phyloP scores from a whole-genome alignment of 2,113 vertebrate species.

The Hippocampus mohnikei region DNA sequence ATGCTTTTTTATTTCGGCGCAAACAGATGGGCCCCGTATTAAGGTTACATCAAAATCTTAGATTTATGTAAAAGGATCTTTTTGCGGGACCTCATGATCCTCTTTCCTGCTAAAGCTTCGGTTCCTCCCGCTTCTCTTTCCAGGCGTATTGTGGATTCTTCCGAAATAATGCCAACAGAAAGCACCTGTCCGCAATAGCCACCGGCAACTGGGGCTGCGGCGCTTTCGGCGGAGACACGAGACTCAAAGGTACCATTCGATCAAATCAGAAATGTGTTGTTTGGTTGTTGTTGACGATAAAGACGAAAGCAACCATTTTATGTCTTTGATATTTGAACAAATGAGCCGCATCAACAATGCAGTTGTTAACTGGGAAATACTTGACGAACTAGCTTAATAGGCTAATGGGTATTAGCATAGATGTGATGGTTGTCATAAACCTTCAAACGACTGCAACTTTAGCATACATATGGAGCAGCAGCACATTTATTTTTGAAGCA shows the following conservation, averaged over 20 bases:
- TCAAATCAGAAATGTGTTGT: conserved; percentile 12
- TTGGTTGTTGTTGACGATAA: too few species aligned
- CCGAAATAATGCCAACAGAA: conserved; percentile 71
- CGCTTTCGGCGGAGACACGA: conserved; percentile 90
- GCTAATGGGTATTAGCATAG: too few species aligned
- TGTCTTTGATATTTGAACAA: not conserved
- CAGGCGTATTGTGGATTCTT: conserved; percentile 93
- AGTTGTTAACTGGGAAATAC: too few species aligned
- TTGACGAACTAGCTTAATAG: too few species aligned
- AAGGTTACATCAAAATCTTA: not conserved
- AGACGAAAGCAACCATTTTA: too few species aligned
- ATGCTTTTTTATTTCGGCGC: not conserved
- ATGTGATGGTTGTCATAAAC: too few species aligned
- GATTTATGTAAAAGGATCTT: not conserved
- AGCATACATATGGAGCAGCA: too few species aligned
- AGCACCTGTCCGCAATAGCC: conserved; percentile 87
- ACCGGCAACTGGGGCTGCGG: conserved; percentile 99
- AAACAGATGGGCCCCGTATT: conserved; percentile 3
- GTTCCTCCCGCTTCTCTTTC: conserved; percentile 4
- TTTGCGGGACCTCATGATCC: too few species aligned
- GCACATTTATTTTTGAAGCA: not conserved
- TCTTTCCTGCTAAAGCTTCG: not conserved
- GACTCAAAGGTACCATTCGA: conserved; percentile 84
- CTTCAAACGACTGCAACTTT: too few species aligned
- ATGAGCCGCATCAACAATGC: too few species aligned